A percentile compares a stretch with the other conserved stretches of the same genome.
Evolutionary conservation across 2,888 invertebrate species (phyloP).

Genomic region (Acleris literana): DNA sequence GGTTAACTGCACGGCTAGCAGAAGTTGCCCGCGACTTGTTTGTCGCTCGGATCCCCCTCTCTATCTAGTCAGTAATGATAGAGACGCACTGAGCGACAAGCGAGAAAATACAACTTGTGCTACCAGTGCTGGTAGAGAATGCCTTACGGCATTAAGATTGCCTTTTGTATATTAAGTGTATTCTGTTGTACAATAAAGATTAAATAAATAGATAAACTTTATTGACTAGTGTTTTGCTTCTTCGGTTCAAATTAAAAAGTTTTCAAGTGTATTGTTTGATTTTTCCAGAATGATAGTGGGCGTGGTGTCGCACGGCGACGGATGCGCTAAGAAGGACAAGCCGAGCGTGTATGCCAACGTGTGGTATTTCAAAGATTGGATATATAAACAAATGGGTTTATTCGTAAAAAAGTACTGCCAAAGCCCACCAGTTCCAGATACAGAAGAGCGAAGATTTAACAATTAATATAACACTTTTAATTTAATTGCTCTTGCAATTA

Average conservation of each 20-base stretch:
- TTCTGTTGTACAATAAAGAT: no score
- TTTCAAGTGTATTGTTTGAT: neutral
- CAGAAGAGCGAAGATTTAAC: neutral
- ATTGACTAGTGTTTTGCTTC: neutral
- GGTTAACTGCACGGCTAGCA: no score
- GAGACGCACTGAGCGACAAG: no score
- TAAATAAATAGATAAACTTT: no score
- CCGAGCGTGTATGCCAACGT: constrained; percentile 69
- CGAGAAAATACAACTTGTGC: no score
- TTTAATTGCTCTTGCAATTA: no score
- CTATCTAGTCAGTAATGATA: no score
- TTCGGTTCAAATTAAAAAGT: neutral
- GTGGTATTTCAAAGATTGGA: constrained; percentile 62
- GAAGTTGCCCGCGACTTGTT: no score
- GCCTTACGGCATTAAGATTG: no score
- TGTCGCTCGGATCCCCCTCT: no score
- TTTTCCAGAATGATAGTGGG: constrained; percentile 64
- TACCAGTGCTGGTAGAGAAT: no score
- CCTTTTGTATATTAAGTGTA: no score
- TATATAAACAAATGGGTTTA: constrained; percentile 46
- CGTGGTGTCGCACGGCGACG: constrained; percentile 69
- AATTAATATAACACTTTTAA: neutral
- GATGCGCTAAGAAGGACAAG: constrained; percentile 61
- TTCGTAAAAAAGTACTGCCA: constrained; percentile 48
- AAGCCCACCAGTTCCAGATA: neutral